A percentile compares a stretch with the other conserved stretches of the same genome.
Conservation (phyloP, 2,888 invertebrate genomes). For the Noctua janthe region DNA sequence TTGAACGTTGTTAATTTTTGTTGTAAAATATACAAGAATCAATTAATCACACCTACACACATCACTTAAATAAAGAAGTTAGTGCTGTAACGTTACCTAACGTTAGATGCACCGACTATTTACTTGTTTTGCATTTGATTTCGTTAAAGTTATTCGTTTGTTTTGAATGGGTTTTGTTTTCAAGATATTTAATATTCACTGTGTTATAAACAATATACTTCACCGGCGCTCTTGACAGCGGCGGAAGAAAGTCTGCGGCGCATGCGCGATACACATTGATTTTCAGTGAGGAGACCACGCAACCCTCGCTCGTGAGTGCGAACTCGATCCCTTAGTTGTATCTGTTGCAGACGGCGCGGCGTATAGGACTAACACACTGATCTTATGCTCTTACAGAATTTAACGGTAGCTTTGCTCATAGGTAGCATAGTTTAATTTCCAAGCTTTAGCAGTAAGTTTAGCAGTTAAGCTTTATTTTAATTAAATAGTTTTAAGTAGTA, state of each 20-base stretch:
- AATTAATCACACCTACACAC: slow-evolving; percentile 53
- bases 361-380: not conserved
- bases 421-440: not conserved
- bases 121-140: slow-evolving; percentile 6
- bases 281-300: slow-evolving; percentile 78
- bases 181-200: slow-evolving; percentile 45
- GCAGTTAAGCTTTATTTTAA: not conserved
- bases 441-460: not conserved
- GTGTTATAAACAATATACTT: slow-evolving; percentile 71
- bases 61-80: not conserved
- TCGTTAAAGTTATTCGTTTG: slow-evolving; percentile 31
- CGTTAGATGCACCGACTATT: not conserved
- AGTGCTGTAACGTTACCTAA: slow-evolving; percentile 6
- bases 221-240: slow-evolving; percentile 78
- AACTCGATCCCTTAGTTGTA: slow-evolving; percentile 19
- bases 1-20: slow-evolving; percentile 5
- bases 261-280: slow-evolving; percentile 85
- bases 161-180: slow-evolving; percentile 57
- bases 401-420: no score
- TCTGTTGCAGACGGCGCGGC: not conserved
- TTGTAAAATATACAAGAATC: slow-evolving; percentile 35
- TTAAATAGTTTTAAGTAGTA: not conserved
- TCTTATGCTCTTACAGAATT: not conserved
- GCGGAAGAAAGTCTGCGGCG: slow-evolving; percentile 70
- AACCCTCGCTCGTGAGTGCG: not conserved